A percentile compares a stretch with the other conserved stretches of the same genome.
phyloP scores from a whole-genome alignment of 2,797 vertebrate species.

The Saguinus oedipus region DNA sequence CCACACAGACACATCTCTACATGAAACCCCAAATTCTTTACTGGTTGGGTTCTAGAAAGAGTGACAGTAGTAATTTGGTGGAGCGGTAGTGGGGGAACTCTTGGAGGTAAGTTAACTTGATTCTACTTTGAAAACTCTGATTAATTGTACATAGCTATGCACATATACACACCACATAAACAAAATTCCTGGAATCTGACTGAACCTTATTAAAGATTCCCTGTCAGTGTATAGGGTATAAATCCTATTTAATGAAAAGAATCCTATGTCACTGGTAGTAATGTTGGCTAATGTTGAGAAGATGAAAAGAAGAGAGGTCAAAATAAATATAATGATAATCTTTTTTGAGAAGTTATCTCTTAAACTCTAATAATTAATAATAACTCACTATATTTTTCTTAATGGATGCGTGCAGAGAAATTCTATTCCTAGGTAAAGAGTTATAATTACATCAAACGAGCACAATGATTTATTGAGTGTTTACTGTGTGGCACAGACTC shows the following conservation, averaged over 20 bases:
- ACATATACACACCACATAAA: neutral
- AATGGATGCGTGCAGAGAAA: neutral
- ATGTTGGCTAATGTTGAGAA: neutral
- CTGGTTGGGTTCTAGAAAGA: neutral
- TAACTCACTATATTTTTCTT: conserved; percentile 1
- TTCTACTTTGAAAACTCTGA: conserved; percentile 8
- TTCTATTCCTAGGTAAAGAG: neutral
- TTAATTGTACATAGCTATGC: neutral
- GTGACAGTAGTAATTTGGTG: neutral
- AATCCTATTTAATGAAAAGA: conserved; percentile 29
- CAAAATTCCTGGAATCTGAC: neutral
- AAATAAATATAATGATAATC: neutral
- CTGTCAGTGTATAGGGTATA: neutral
- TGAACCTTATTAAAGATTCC: neutral
- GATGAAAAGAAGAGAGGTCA: neutral
- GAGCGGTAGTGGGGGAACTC: neutral
- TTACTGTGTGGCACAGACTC: neutral
- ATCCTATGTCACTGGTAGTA: neutral
- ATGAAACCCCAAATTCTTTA: neutral
- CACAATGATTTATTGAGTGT: neutral
- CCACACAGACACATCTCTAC: neutral
- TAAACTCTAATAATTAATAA: conserved; percentile 38
- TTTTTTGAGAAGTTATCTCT: conserved; percentile 31
- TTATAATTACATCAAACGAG: neutral
- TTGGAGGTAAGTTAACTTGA: neutral